These are phyloP conservation scores for Bos javanicus DNA, from an alignment of 2,113 vertebrate genomes.

Conservation along the genomic window DNA sequence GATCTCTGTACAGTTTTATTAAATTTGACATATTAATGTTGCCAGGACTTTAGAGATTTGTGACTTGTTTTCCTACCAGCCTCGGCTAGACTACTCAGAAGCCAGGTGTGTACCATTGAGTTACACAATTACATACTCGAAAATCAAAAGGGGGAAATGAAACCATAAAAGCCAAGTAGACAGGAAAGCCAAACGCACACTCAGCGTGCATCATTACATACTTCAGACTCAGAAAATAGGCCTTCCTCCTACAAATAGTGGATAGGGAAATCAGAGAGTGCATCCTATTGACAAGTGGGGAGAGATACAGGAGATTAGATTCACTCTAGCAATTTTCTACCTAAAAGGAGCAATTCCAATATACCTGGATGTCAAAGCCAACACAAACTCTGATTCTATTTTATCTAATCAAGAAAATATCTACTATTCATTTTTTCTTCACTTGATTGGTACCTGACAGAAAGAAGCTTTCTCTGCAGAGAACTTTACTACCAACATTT, in stretches of 20 bases:
- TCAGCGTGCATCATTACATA: conserved; percentile 50
- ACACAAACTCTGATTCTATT: background rate
- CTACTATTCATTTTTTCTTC: background rate
- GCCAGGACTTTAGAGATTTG: conserved; percentile 40
- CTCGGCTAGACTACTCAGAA: conserved; percentile 38
- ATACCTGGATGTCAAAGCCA: background rate
- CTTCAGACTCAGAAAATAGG: conserved; percentile 28
- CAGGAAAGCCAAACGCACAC: conserved; percentile 47
- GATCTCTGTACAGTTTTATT: conserved; percentile 36
- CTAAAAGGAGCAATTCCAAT: background rate
- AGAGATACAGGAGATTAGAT: background rate
- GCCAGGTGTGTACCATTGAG: conserved; percentile 60
- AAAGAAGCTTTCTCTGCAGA: background rate
- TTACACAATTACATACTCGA: conserved; percentile 63
- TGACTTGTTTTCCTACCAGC: conserved; percentile 49
- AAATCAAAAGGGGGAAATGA: conserved; percentile 68
- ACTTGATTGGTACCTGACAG: background rate
- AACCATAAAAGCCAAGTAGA: conserved; percentile 46
- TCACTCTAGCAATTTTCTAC: conserved; percentile 1
- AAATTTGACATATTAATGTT: conserved; percentile 48
- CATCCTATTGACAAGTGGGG: background rate
- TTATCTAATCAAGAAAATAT: background rate
- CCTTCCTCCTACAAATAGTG: background rate
- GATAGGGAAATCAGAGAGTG: background rate
- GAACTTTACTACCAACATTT: background rate